Evolutionary conservation across 1,140 invertebrate species (phyloP), one percentile per base, ranked within the genome.

Genomic region (Ceratosolen solmsi): DNA sequence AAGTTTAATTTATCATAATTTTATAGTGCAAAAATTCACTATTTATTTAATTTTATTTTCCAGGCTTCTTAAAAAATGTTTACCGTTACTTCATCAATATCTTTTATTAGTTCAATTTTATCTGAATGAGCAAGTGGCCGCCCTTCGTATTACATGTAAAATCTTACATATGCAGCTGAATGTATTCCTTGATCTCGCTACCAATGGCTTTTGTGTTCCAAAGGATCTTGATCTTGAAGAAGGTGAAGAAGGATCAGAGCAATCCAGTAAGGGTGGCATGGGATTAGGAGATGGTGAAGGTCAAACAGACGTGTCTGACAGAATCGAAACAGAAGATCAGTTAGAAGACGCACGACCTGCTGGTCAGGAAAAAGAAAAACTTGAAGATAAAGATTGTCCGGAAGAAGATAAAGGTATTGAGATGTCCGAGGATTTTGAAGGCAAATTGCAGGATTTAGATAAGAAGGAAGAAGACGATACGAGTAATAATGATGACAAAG

Each of bases 391-490:
- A 83, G 95, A 98, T 88, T 96, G 95, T 84, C 95, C 95, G 86
- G 96, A 98, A 87, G 97, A 98, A 91, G 97, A 99, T 76, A 96
- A 98, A 80, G 98, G 97, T 25, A 95, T 98, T 68, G 96, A 98
- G 86, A 98, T 98, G 96, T 96, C 95, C 20, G 96, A 98, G 82
- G 95, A 99, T 90, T 98, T 98, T 91, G 97, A 97, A 72, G 95
- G 95, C 8, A 95, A 97, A 87, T 90, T 95, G 68, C 95, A 98
- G 88, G 97, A 98, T 91, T 89, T 96, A 27, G 96, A 98, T 25
- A 92, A 94, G 73, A 89, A 93, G 54, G 92, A 94, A 85, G 91
- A 93, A 89, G 93, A 95, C 51, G 93, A 95, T 77, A 92, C 95
- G 41, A 92, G 94, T 41, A 91, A 94, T 1, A 93, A 94, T 82